Base-by-base conservation (phyloP, 1,140 invertebrate genomes). In the Pissodes strobi region DNA sequence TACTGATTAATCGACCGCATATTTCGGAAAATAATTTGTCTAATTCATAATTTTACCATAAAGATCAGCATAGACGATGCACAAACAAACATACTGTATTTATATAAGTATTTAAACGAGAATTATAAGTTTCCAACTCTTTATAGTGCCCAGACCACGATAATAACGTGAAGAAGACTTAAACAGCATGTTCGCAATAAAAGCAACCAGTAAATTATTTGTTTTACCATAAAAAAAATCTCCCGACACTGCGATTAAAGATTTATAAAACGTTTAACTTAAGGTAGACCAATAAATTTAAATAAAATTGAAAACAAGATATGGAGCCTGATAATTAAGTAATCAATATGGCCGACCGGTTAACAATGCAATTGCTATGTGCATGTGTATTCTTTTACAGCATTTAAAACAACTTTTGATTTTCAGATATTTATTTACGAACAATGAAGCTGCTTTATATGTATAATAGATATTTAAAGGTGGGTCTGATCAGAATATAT, bases 311-410 rank as follows among this genome's bases (percentile, higher is more conserved):
- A 23, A 48, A 48, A 48, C 45, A 23, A 48, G 45, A 48, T 48
- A 15, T 19, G 9, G 17, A 48, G 45, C 45, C 17, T 22, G 45
- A 48, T 48, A 48, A 48, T 48, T 48, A 48, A 48, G 45, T 23
- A 48, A 48, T 48, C 15, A 48, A 48, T 48, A 48, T 22, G 45
- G 19, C 45, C 45, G 21, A 22, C 45, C 17, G 12, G 45, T 17
- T 48, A 48, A 48, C 45, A 48, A 48, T 48, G 22, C 45, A 48
- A 48, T 48, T 48, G 45, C 45, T 48, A 48, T 23, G 45, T 48
- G 18, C 8, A 48, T 48, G 45, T 15, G 45, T 48, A n/a, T 48
- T 48, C 10, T 43, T 43, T 17, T 43, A n/a, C 8, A 15, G 39
- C 10, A 43, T 43, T 43, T 43, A 13, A 43, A 43, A 43, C 17